phyloP scores from a whole-genome alignment of 2,113 vertebrate species.

The Oxygymnocypris stewartii region DNA sequence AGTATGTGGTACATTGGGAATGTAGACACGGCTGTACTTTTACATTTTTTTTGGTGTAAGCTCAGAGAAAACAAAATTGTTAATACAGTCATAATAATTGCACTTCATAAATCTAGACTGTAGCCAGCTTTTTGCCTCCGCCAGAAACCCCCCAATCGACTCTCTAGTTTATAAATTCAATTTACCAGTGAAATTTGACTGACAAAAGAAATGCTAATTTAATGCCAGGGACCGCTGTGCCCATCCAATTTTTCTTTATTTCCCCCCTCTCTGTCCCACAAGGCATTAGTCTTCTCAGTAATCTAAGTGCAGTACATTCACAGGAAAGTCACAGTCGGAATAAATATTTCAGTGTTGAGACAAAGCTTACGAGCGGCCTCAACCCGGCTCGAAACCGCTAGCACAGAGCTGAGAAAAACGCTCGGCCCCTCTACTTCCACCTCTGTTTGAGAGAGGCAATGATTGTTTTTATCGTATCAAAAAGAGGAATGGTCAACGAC shows the following conservation, averaged over 20 bases:
- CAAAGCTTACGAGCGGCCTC: constrained; percentile 67
- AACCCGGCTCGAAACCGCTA: constrained; percentile 47
- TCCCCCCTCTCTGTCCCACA: constrained; percentile 64
- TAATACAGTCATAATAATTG: constrained; percentile 83
- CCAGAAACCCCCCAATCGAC: constrained; percentile 63
- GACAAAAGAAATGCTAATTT: constrained; percentile 79
- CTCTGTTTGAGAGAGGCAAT: constrained; percentile 32
- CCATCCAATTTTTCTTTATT: constrained; percentile 70
- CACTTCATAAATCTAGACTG: constrained; percentile 81
- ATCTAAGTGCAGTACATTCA: constrained; percentile 81
- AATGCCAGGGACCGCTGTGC: constrained; percentile 71
- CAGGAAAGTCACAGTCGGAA: constrained; percentile 77
- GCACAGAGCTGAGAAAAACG: constrained; percentile 43
- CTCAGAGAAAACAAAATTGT: constrained; percentile 80
- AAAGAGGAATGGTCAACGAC: constrained; percentile 41
- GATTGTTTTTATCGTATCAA: constrained; percentile 43
- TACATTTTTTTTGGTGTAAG: constrained; percentile 76
- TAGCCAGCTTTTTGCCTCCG: constrained; percentile 74
- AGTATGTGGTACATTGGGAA: constrained; percentile 77
- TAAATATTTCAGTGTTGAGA: constrained; percentile 75
- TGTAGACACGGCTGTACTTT: constrained; percentile 78
- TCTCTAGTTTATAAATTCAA: constrained; percentile 75
- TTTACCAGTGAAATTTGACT: constrained; percentile 75
- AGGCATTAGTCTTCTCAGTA: constrained; percentile 76
- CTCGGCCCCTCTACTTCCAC: constrained; percentile 62